Evolutionary conservation across 2,113 vertebrate genomes (phyloP).

Genomic region (Neomonachus schauinslandi): DNA sequence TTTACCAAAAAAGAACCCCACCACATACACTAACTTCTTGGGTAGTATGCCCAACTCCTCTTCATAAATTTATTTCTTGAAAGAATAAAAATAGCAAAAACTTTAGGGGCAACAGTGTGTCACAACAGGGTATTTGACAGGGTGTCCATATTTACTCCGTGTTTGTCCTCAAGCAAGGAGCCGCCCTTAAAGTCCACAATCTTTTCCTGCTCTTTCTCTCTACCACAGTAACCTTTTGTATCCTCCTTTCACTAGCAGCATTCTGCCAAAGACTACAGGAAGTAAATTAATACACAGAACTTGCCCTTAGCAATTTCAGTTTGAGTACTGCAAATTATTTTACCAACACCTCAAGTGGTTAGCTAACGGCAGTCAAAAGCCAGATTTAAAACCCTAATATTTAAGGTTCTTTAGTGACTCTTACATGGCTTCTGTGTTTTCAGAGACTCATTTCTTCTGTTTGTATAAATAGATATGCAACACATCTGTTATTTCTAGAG

Average conservation of each 20-base stretch:
- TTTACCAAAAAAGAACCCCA: slow-evolving; percentile 33
- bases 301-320: slow-evolving; percentile 43
- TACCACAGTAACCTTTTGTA: slow-evolving; percentile 77
- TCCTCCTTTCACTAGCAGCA: slow-evolving; percentile 57
- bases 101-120: not conserved
- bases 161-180: slow-evolving; percentile 68
- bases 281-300: slow-evolving; percentile 68
- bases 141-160: slow-evolving; percentile 39
- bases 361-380: slow-evolving; percentile 21
- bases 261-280: slow-evolving; percentile 70
- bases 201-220: slow-evolving; percentile 77
- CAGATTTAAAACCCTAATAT: not conserved
- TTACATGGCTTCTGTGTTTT: not conserved
- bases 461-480: slow-evolving; percentile 18
- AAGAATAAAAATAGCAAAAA: slow-evolving; percentile 73
- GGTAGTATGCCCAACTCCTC: not conserved
- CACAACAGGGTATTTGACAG: slow-evolving; percentile 49
- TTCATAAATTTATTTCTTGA: slow-evolving; percentile 53
- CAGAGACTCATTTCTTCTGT: slow-evolving; percentile 39
- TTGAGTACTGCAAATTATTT: slow-evolving; percentile 57
- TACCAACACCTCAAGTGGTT: not conserved
- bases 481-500: not conserved
- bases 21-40: not conserved
- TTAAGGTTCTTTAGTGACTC: not conserved
- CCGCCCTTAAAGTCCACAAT: slow-evolving; percentile 81